Base-by-base conservation (phyloP, 2,113 vertebrate species). In the Herpetotheres cachinnans region DNA sequence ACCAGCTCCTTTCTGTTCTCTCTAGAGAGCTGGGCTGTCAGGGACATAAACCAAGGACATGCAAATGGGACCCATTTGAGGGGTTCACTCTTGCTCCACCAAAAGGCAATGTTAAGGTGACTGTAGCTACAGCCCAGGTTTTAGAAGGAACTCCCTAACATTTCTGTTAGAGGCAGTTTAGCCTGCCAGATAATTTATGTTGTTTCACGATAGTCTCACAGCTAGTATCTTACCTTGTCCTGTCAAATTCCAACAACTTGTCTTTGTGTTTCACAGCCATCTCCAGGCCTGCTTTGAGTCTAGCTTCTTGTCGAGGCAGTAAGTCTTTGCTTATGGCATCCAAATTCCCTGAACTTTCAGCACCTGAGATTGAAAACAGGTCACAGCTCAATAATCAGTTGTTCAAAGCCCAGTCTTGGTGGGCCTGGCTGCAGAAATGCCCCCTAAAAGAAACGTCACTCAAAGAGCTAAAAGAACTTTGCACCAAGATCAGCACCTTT, bases 231-330 rank as follows among this genome's bases (percentile, higher is more conserved):
- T 97, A 99, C 99, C 99, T 99, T 40, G 98, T 99, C 93, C 96
- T 99, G 96, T 99, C 99, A 96, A 98, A 99, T 78, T 99, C 99
- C 96, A 99, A 85, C 76, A 99, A 97, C 92, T 99, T 99, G 46
- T 99, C 99, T 96, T 99, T 99, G 98, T 99, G 99, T 86, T 99
- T 99, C 80, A 99, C 82, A n/a, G 99, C 99, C 87, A 98, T 99
- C 83, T 99, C 99, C 91, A 99, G 97, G 16, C 99, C 99, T 40
- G 98, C 97, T 80, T 99, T 99, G 59, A 99, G 96, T 27, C 85
- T 97, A 5, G 98, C 96, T 92, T 99, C 99, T 77, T 99, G 98
- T 77, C 98, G 98, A 47, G 99, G 99, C 59, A 99, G 98, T 72
- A 98, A 96, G 16, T 99, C 99, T 93, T 98, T 98, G 73, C 97